phyloP scores from a whole-genome alignment of 2,113 vertebrate species.

The Labeo catla region DNA sequence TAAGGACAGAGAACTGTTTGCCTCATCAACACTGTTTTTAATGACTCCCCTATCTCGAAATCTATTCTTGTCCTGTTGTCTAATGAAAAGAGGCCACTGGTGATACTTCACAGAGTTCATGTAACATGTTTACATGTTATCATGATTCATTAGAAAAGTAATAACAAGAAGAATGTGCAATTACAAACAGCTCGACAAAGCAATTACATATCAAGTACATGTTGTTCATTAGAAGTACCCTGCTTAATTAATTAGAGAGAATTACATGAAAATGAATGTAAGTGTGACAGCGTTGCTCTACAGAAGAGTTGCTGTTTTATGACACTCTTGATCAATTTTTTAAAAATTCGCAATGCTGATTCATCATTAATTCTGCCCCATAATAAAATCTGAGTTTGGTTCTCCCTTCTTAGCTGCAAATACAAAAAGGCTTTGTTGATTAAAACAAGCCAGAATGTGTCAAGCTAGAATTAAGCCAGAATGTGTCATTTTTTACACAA shows the following conservation, averaged over 20 bases:
- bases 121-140: slow-evolving; percentile 21
- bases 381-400: neutral
- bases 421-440: neutral
- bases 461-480: neutral
- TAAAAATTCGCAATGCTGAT: neutral
- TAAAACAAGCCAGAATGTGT: neutral
- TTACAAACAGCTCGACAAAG: slow-evolving; percentile 11
- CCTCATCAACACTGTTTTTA: slow-evolving; percentile 37
- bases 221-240: slow-evolving; percentile 31
- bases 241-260: slow-evolving; percentile 17
- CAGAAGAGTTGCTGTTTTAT: neutral
- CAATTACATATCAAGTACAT: slow-evolving; percentile 24
- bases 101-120: slow-evolving; percentile 21
- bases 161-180: neutral
- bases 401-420: neutral
- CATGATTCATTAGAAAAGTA: slow-evolving; percentile 10
- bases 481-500: neutral
- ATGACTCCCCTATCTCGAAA: slow-evolving; percentile 23
- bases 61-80: neutral
- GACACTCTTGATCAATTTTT: neutral
- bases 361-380: neutral
- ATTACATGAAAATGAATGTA: neutral
- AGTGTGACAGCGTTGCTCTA: neutral
- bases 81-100: slow-evolving; percentile 33
- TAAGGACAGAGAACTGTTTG: slow-evolving; percentile 29